These are phyloP conservation scores for Oncorhynchus tshawytscha DNA, from an alignment of 2,113 vertebrate genomes.

Conservation along the genomic window DNA sequence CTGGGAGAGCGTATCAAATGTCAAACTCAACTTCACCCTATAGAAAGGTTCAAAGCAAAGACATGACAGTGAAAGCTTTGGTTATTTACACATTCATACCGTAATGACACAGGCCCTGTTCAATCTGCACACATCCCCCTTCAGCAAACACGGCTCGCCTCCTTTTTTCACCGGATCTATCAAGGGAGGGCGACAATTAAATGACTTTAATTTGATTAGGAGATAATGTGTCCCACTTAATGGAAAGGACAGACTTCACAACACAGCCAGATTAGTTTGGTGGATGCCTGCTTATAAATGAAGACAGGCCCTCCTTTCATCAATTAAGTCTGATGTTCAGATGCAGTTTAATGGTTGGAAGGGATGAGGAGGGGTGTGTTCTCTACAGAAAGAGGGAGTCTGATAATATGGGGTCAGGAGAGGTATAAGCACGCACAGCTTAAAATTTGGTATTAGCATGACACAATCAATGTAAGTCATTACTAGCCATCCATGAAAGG, in stretches of 20 bases:
- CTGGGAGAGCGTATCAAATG: slow-evolving; percentile 40
- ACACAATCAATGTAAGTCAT: neutral
- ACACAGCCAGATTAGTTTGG: slow-evolving; percentile 67
- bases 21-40: slow-evolving; percentile 57
- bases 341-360: slow-evolving; percentile 52
- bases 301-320: slow-evolving; percentile 61
- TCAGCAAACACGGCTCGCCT: slow-evolving; percentile 8
- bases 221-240: slow-evolving; percentile 72
- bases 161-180: slow-evolving; percentile 58
- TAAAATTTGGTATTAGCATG: no score
- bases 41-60: slow-evolving; percentile 55
- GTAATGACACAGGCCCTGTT: slow-evolving; percentile 60
- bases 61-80: slow-evolving; percentile 49
- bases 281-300: slow-evolving; percentile 71
- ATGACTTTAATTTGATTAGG: slow-evolving; percentile 74
- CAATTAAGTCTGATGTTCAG: slow-evolving; percentile 55
- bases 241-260: slow-evolving; percentile 74
- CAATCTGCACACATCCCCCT: slow-evolving; percentile 42
- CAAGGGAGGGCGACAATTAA: slow-evolving; percentile 70
- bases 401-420: neutral
- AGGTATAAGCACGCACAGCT: neutral
- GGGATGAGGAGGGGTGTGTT: neutral
- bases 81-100: slow-evolving; percentile 67
- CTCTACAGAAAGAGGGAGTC: neutral
- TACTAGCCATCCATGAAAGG: neutral